phyloP scores from a whole-genome alignment of 2,888 invertebrate species.

The Drosophila limbata region DNA sequence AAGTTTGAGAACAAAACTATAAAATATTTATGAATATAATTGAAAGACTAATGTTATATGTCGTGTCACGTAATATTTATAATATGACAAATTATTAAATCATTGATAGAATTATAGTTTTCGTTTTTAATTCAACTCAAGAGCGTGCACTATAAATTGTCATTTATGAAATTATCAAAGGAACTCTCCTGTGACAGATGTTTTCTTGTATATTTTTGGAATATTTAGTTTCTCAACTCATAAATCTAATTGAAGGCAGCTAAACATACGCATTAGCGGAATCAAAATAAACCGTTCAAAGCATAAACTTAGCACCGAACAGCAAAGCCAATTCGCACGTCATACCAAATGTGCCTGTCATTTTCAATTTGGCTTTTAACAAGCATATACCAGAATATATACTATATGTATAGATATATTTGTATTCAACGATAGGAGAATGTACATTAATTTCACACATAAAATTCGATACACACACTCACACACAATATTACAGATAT shows the following conservation, averaged over 20 bases:
- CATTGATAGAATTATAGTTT: not conserved
- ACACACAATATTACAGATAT: constrained; percentile 35
- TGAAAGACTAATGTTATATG: not conserved
- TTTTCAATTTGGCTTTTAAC: constrained; percentile 36
- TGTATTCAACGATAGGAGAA: constrained; percentile 7
- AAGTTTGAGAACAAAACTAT: too few relatives aligned
- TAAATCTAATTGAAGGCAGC: constrained; percentile 31
- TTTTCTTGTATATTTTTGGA: constrained; percentile 24
- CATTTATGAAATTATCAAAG: constrained; percentile 16
- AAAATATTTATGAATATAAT: too few relatives aligned
- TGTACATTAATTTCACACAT: constrained; percentile 30
- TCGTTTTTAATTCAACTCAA: constrained; percentile 4
- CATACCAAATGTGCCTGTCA: constrained; percentile 58
- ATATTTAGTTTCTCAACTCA: constrained; percentile 16
- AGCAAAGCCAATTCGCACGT: constrained; percentile 42
- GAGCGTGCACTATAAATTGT: constrained; percentile 8
- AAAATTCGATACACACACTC: constrained; percentile 18
- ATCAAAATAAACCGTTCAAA: constrained; percentile 30
- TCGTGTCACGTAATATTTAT: constrained; percentile 2
- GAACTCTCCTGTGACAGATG: constrained; percentile 10
- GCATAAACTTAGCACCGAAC: constrained; percentile 18
- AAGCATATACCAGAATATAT: constrained; percentile 7
- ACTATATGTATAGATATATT: constrained; percentile 7
- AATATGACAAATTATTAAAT: constrained; percentile 18
- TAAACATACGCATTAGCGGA: constrained; percentile 6